These are phyloP conservation scores for Adrianichthys oophorus DNA, from an alignment of 2,797 vertebrate genomes.

Conservation along the genomic window DNA sequence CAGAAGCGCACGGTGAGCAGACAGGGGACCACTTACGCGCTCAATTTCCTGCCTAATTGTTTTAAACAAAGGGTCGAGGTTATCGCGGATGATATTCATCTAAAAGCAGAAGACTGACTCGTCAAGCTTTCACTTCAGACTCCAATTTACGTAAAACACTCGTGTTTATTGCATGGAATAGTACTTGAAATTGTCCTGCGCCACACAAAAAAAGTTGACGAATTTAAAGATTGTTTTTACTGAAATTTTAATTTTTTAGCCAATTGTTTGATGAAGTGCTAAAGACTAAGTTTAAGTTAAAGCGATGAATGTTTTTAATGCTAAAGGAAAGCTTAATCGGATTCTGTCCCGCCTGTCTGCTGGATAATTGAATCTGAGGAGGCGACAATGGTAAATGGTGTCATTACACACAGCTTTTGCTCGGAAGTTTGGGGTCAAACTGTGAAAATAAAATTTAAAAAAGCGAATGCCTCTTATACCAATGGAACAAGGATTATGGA, in stretches of 20 bases:
- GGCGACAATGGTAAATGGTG: conserved; percentile 8
- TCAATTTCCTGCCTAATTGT: conserved; percentile 63
- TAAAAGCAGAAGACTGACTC: background rate
- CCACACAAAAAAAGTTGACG: no score
- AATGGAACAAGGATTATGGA: conserved; percentile 28
- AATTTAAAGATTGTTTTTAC: no score
- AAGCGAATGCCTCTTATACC: conserved; percentile 23
- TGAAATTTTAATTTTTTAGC: no score
- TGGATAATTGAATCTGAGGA: conserved; percentile 4
- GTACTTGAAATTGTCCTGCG: no score
- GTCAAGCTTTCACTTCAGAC: background rate
- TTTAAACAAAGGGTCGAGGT: conserved; percentile 48
- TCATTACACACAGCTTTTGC: conserved; percentile 47
- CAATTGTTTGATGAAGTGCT: background rate
- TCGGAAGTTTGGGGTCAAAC: conserved; percentile 26
- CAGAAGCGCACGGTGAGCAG: conserved; percentile 94
- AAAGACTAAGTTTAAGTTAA: background rate
- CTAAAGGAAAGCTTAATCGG: conserved; percentile 11
- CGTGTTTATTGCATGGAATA: no score
- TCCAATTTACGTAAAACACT: background rate
- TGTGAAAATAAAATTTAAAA: background rate
- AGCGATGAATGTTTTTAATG: background rate
- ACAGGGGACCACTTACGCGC: conserved; percentile 42
- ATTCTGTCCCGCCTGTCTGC: background rate
- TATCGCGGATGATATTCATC: conserved; percentile 30